These are phyloP conservation scores for Danio aesculapii DNA, from an alignment of 2,797 vertebrate genomes.

Conservation along the genomic window DNA sequence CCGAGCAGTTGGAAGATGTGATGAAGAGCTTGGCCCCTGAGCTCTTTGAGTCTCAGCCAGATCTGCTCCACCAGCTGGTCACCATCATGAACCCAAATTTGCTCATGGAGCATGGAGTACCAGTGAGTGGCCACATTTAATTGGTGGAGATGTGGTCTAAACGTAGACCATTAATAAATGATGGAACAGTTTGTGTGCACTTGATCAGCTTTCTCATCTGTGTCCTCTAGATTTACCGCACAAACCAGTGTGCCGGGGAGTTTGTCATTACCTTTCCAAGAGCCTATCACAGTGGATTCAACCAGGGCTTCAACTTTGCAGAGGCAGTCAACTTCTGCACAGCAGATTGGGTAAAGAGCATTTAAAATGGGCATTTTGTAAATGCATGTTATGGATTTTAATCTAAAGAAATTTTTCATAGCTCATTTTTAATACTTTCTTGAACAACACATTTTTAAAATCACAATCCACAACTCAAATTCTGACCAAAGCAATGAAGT, in stretches of 20 bases:
- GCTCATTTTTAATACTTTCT: too few relatives aligned
- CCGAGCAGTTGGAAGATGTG: conserved; percentile 93
- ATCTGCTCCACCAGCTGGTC: conserved; percentile 98
- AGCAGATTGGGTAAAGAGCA: conserved; percentile 90
- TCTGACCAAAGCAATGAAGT: too few relatives aligned
- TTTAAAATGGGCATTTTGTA: background rate
- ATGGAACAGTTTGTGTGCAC: background rate
- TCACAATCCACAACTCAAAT: too few relatives aligned
- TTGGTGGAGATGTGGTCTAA: background rate
- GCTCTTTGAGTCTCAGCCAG: conserved; percentile 95
- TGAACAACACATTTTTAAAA: too few relatives aligned
- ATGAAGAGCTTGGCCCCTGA: conserved; percentile 98
- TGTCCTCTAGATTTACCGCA: conserved; percentile 89
- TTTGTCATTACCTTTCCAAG: conserved; percentile 98
- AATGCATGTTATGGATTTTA: background rate
- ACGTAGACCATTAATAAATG: background rate
- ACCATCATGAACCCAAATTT: conserved; percentile 99
- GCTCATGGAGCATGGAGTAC: conserved; percentile 95
- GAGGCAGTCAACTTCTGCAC: conserved; percentile 99
- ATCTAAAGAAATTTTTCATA: background rate
- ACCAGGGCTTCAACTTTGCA: conserved; percentile 99
- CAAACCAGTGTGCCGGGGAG: conserved; percentile 98
- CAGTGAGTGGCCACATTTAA: conserved; percentile 79
- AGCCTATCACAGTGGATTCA: conserved; percentile 98
- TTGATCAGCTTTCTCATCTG: background rate